Evolutionary conservation across 2,797 vertebrate genomes (phyloP).

Genomic region (Momotus momota): DNA sequence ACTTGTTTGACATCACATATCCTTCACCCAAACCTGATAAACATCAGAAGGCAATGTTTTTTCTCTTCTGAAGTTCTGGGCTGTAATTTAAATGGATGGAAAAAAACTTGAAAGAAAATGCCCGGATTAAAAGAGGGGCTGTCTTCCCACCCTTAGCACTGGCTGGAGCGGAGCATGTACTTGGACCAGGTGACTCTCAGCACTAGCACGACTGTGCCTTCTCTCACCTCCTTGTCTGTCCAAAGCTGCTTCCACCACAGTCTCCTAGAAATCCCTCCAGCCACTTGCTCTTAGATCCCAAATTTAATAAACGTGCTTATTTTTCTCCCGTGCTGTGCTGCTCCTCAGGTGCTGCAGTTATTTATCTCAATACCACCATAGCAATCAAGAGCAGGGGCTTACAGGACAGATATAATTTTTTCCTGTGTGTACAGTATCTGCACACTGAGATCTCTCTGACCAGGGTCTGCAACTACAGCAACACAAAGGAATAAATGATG

Average conservation of each 20-base stretch:
- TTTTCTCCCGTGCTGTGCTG: not conserved
- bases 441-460: not conserved
- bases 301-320: not conserved
- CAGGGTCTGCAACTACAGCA: not conserved
- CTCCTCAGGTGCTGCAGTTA: not conserved
- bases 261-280: not conserved
- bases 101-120: not conserved
- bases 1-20: not conserved
- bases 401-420: not conserved
- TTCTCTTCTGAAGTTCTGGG: not conserved
- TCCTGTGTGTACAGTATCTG: not conserved
- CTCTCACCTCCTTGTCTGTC: not conserved
- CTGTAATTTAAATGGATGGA: not conserved
- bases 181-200: not conserved
- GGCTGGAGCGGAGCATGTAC: not conserved
- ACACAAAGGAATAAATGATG: not conserved
- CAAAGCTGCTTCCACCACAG: not conserved
- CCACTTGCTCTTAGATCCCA: not conserved
- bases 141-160: accelerated
- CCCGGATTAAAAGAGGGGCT: not conserved
- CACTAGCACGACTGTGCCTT: not conserved
- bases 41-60: not conserved
- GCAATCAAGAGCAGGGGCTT: not conserved
- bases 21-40: not conserved
- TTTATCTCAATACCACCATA: not conserved